phyloP scores from a whole-genome alignment of 2,888 invertebrate species.

The Lycaena phlaeas region DNA sequence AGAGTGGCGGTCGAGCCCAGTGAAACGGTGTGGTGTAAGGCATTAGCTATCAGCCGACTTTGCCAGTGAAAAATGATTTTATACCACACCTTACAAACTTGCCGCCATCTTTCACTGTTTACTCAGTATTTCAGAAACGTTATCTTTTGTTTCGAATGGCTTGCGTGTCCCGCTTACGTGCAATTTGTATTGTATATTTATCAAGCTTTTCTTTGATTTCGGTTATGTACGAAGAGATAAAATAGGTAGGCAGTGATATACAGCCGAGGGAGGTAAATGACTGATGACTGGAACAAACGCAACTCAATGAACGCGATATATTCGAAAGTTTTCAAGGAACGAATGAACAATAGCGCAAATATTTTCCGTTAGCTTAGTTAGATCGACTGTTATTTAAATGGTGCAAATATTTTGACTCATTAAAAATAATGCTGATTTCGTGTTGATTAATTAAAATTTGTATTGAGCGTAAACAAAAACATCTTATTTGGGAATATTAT shows the following conservation, averaged over 20 bases:
- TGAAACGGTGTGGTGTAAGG: slow-evolving; percentile 41
- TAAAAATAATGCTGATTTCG: no score
- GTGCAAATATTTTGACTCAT: no score
- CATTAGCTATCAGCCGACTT: slow-evolving; percentile 64
- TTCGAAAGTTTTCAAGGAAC: not conserved
- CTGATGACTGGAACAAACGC: slow-evolving; percentile 25
- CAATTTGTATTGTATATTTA: slow-evolving; percentile 43
- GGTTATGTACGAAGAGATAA: slow-evolving; percentile 35
- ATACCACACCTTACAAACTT: slow-evolving; percentile 58
- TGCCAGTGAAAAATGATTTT: slow-evolving; percentile 66
- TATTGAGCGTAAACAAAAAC: no score
- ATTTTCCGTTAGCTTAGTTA: no score
- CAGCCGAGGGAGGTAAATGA: slow-evolving; percentile 22
- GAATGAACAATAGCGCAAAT: not conserved
- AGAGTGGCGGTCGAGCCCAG: slow-evolving; percentile 44
- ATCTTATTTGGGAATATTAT: no score
- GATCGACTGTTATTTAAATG: no score
- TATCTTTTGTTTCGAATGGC: slow-evolving; percentile 50
- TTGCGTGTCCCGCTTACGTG: slow-evolving; percentile 47
- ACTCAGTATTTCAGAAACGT: slow-evolving; percentile 47
- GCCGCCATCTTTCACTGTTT: slow-evolving; percentile 56
- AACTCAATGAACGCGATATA: slow-evolving; percentile 13
- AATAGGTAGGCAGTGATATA: slow-evolving; percentile 22
- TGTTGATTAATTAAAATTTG: no score
- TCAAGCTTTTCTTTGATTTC: slow-evolving; percentile 46